A percentile compares a stretch with the other conserved stretches of the same genome.
Conservation (phyloP, 2,797 vertebrate genomes). For the Gymnothorax javanicus region DNA sequence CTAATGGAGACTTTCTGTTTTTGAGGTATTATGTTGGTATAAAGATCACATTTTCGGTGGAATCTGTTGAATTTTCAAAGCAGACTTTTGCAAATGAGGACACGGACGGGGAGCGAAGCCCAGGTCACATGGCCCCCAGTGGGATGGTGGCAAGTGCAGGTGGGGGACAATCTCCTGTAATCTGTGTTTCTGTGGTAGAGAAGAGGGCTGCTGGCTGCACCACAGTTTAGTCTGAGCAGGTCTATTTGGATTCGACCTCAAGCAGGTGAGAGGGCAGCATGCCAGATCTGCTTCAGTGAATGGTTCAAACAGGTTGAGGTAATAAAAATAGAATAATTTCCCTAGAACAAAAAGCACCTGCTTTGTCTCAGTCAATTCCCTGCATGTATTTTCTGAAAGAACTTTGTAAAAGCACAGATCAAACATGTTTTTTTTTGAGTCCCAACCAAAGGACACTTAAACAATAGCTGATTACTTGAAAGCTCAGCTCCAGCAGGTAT, state of each 20-base stretch:
- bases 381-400: neutral
- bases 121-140: neutral
- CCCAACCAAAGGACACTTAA: neutral
- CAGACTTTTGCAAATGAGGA: neutral
- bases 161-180: neutral
- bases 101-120: neutral
- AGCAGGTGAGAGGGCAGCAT: neutral
- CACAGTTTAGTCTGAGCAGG: neutral
- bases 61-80: constrained; percentile 14
- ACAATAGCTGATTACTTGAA: constrained; percentile 13
- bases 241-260: neutral
- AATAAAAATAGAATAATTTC: neutral
- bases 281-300: neutral
- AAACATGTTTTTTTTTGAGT: neutral
- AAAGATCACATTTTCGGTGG: constrained; percentile 1
- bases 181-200: neutral
- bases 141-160: neutral
- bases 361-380: neutral
- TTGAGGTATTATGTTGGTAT: neutral
- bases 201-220: neutral
- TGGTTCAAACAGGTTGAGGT: neutral
- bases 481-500: neutral
- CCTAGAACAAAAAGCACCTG: neutral
- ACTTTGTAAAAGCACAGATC: neutral
- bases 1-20: neutral